Percentiles rank a stretch among this genome's conserved stretches.
Evolutionary conservation across 2,888 invertebrate species (phyloP).

Genomic region (Cryptophagus acutangulus): DNA sequence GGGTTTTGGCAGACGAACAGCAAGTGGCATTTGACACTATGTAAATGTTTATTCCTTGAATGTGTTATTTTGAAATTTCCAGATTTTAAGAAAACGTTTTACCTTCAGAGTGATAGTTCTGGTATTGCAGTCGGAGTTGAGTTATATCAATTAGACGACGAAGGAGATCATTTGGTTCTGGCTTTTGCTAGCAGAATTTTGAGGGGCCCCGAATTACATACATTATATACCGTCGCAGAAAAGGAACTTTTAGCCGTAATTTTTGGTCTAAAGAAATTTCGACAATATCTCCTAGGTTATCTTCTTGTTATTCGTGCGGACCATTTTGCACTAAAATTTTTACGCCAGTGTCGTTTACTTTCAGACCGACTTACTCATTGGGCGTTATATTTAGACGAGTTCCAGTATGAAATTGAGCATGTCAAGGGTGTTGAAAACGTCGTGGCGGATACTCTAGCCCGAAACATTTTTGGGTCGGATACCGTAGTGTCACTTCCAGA

Average conservation of each 20-base stretch:
- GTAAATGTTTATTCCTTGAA: conserved; percentile 11
- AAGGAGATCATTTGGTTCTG: conserved; percentile 15
- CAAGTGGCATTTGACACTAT: conserved; percentile 10
- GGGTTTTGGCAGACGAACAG: conserved; percentile 13
- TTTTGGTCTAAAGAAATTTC: conserved; percentile 16
- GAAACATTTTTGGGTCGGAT: too few species aligned
- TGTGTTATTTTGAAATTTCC: conserved; percentile 15
- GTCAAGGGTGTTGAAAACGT: conserved; percentile 15
- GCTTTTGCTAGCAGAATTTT: conserved; percentile 17
- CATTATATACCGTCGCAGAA: conserved; percentile 21
- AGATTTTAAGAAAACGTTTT: conserved; percentile 6
- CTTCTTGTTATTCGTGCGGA: conserved; percentile 18
- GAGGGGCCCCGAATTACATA: conserved; percentile 15
- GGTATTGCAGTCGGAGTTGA: conserved; percentile 11
- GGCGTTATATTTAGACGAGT: conserved; percentile 15
- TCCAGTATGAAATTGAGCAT: conserved; percentile 13
- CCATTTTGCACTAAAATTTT: conserved; percentile 18
- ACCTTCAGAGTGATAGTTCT: conserved; percentile 14
- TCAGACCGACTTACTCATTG: conserved; percentile 17
- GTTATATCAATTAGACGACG: conserved; percentile 14
- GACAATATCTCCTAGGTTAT: conserved; percentile 10
- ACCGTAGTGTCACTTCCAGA: too few species aligned
- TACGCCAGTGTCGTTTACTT: conserved; percentile 17
- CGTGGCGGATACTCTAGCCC: conserved; percentile 17
- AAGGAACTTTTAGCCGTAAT: conserved; percentile 20